Base-by-base conservation (phyloP, 2,888 invertebrate genomes). In the Ennomos erosarius region DNA sequence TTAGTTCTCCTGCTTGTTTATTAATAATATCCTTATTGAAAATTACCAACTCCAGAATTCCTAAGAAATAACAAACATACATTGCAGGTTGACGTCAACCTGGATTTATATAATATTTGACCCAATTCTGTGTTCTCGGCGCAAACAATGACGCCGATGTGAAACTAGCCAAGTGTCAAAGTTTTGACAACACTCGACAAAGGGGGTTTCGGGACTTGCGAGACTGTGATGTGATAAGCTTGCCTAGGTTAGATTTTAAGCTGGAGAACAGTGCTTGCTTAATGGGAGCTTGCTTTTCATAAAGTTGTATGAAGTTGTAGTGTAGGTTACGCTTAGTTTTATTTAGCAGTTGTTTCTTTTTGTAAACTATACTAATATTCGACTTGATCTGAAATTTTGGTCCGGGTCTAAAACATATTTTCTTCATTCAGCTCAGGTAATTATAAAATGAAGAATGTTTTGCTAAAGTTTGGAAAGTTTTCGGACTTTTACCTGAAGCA, bases 161-260 rank as follows among this genome's bases (percentile, higher is more conserved):
- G 53, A 68, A 64, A 68, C 58, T 60, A 47, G 51, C 62, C 34
- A 60, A 59, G 45, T 54, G 59, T 50, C 45, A 33, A 50, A 59
- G 40, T 59, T 54, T 26, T 54, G 53, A 54, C 45, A 54, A 50
- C 40, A 49, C 9, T 36, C 39, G 45, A 44, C 39, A 40, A 44
- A 53, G 44, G 1, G 40, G 26, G 26, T 26, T 26, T 0, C 26
- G 5, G 26, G 26, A 26, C 26, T 26, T 26, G 26, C 26, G 26
- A 26, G 48, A 39, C 36, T 53, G 16, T 16, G 11, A 37, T 44
- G 53, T 44, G 34, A 9, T 5, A 12, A 33, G 48, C 40, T 48
- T 55, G 10, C 13, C 34, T 3, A 33, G 39, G 39, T 50, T 4
- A 40, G 26, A 11, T 12, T 47, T 48, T 49, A 49, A 42, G 13